A percentile compares a stretch with the other conserved stretches of the same genome.
phyloP scores from a whole-genome alignment of 2,113 vertebrate species.

The Chunga burmeisteri region DNA sequence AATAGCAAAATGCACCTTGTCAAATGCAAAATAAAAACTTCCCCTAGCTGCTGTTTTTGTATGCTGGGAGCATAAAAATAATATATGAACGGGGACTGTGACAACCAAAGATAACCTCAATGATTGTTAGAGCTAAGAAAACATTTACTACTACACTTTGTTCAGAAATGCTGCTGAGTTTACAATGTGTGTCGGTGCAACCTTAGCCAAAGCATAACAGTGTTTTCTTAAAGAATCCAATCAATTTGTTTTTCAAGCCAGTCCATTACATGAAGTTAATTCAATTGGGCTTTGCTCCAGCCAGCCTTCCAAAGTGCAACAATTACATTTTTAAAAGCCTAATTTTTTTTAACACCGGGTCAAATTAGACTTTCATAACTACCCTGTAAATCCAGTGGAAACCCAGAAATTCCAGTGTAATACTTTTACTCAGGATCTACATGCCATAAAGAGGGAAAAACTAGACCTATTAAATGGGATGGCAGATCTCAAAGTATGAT shows the following conservation, averaged over 20 bases:
- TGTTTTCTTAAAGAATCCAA: constrained; percentile 13
- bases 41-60: constrained; percentile 41
- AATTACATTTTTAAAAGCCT: neutral
- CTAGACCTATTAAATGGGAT: neutral
- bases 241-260: constrained; percentile 16
- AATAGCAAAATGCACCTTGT: constrained; percentile 25
- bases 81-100: constrained; percentile 1
- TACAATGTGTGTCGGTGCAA: neutral
- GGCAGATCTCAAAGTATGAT: neutral
- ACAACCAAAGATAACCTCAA: constrained; percentile 38
- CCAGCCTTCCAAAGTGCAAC: neutral
- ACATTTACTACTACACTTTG: neutral
- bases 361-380: neutral
- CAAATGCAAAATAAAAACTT: constrained; percentile 60
- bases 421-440: neutral
- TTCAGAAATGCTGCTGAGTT: constrained; percentile 10
- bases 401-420: neutral
- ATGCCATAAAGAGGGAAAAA: neutral
- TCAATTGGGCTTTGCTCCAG: neutral
- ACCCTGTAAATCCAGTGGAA: neutral
- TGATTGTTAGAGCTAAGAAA: constrained; percentile 34
- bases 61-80: constrained; percentile 49
- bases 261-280: neutral
- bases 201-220: neutral
- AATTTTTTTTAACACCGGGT: neutral